A percentile compares a stretch with the other conserved stretches of the same genome.
phyloP scores from a whole-genome alignment of 2,797 vertebrate species.

The Pterois miles region DNA sequence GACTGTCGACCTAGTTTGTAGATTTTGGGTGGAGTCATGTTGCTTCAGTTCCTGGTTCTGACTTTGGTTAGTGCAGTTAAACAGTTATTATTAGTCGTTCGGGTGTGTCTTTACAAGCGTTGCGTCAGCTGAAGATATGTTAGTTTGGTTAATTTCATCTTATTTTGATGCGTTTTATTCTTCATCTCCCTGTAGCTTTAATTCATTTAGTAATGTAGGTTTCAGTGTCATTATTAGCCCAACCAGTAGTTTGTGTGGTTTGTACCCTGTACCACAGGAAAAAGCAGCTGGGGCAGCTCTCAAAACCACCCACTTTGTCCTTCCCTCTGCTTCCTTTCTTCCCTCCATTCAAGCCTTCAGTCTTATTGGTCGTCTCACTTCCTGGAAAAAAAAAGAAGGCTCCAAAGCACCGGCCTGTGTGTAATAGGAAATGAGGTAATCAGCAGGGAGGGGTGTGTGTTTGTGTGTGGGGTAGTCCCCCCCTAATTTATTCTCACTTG shows the following conservation, averaged over 20 bases:
- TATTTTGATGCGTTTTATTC: not conserved
- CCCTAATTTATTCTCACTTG: conserved; percentile 33
- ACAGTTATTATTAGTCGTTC: conserved; percentile 3
- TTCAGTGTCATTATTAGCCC: not conserved
- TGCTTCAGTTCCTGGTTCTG: conserved; percentile 8
- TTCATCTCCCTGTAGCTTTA: not conserved
- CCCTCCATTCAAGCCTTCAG: conserved; percentile 29
- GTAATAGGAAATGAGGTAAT: conserved; percentile 69
- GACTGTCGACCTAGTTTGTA: not conserved
- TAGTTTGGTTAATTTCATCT: not conserved
- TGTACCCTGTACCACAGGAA: conserved; percentile 71
- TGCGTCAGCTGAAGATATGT: not conserved
- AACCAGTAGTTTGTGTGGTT: conserved; percentile 30
- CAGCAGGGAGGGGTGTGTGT: conserved; percentile 27
- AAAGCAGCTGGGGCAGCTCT: conserved; percentile 74
- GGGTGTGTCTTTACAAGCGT: conserved; percentile 6
- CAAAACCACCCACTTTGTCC: conserved; percentile 46
- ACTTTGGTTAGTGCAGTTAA: not conserved
- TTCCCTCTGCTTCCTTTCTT: conserved; percentile 43
- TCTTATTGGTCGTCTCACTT: conserved; percentile 62
- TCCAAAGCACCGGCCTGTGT: conserved; percentile 23
- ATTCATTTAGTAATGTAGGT: not conserved
- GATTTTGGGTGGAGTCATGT: not conserved
- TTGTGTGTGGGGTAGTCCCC: not conserved
- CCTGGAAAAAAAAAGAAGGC: conserved; percentile 35